phyloP scores from a whole-genome alignment of 2,797 vertebrate species.

The Enteromius trimaculatus region DNA sequence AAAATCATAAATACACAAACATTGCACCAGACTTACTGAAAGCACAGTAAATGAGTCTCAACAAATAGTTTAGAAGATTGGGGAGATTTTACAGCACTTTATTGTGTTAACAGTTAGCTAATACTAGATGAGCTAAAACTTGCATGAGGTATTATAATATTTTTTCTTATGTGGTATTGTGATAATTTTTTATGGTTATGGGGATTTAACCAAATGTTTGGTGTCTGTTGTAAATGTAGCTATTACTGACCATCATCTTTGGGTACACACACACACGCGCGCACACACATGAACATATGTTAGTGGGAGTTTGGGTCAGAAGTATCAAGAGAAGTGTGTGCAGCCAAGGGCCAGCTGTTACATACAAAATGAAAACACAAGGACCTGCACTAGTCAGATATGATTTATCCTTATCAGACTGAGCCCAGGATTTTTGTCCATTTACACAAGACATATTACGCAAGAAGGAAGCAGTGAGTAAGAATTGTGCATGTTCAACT shows the following conservation, averaged over 20 bases:
- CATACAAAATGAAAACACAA: slow-evolving; percentile 57
- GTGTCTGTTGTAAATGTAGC: neutral
- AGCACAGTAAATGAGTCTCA: neutral
- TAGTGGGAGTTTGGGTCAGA: slow-evolving; percentile 42
- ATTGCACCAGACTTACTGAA: neutral
- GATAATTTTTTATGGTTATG: neutral
- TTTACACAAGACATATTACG: slow-evolving; percentile 7
- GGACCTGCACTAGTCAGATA: neutral
- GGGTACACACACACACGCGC: slow-evolving; percentile 32
- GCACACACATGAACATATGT: slow-evolving; percentile 27
- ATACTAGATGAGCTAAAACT: neutral
- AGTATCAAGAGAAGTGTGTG: slow-evolving; percentile 56
- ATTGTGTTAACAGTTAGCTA: neutral
- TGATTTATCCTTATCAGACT: slow-evolving; percentile 11
- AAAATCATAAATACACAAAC: slow-evolving; percentile 17
- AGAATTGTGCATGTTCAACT: neutral
- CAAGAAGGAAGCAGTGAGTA: neutral
- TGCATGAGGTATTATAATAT: neutral
- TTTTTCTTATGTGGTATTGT: neutral
- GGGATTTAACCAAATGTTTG: neutral
- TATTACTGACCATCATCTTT: neutral
- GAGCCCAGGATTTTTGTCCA: neutral
- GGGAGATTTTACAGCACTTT: neutral
- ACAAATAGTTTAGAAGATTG: neutral
- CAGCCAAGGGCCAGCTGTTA: slow-evolving; percentile 71